Conservation (phyloP, 1,140 invertebrate genomes). For the Tetramorium alpestre region DNA sequence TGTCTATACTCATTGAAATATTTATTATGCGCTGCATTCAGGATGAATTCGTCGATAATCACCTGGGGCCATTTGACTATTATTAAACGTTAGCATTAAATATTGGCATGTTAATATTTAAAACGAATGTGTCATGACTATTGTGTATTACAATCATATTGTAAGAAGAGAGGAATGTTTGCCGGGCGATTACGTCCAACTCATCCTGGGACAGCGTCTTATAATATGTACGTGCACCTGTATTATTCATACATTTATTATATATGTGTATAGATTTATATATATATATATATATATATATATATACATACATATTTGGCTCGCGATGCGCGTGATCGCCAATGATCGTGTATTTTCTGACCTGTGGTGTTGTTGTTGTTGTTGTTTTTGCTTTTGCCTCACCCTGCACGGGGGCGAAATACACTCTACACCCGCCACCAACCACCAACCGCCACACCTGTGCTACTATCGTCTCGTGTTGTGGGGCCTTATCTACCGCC, state of each 20-base stretch:
- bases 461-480: slow-evolving; percentile 70
- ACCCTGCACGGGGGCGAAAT: slow-evolving; percentile 75
- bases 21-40: slow-evolving; percentile 10
- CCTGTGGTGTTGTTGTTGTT: slow-evolving; percentile 82
- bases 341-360: slow-evolving; percentile 76
- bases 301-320: slow-evolving; percentile 20
- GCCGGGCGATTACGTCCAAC: not conserved
- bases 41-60: slow-evolving; percentile 60
- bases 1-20: not conserved
- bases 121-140: not conserved
- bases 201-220: slow-evolving; percentile 13
- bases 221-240: slow-evolving; percentile 12
- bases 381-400: slow-evolving; percentile 82
- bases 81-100: not conserved
- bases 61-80: not conserved
- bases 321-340: slow-evolving; percentile 63
- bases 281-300: slow-evolving; percentile 6
- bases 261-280: slow-evolving; percentile 38
- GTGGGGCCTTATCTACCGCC: slow-evolving; percentile 71
- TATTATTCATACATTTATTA: slow-evolving; percentile 33
- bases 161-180: not conserved
- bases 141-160: not conserved
- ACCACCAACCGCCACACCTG: slow-evolving; percentile 75
- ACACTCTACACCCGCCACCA: slow-evolving; percentile 75
- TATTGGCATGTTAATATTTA: not conserved